Percentiles rank a stretch among this genome's conserved stretches.
Evolutionary conservation across 2,797 vertebrate species (phyloP).

Genomic region (Gambelia wislizenii): DNA sequence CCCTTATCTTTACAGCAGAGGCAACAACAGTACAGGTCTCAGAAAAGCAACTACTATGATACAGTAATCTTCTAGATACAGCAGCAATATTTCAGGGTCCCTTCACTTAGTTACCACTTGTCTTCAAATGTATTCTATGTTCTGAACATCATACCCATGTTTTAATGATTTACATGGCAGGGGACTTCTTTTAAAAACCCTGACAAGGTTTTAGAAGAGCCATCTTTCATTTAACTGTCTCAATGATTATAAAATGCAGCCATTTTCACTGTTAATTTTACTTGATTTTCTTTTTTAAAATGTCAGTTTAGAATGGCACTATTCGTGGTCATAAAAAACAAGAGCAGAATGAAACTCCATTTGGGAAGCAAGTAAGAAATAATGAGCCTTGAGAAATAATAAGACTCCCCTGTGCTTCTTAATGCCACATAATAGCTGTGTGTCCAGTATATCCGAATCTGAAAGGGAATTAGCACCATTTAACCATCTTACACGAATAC

Average conservation of each 20-base stretch:
- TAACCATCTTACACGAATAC: conserved; percentile 61
- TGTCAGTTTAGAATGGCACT: conserved; percentile 62
- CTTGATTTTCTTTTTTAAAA: conserved; percentile 12
- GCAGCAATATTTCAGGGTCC: conserved; percentile 19
- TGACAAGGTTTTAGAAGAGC: neutral
- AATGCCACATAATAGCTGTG: conserved; percentile 77
- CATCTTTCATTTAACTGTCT: conserved; percentile 47
- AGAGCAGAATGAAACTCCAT: conserved; percentile 52
- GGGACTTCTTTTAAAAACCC: neutral
- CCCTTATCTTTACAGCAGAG: conserved; percentile 38
- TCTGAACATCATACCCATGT: neutral
- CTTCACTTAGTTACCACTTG: conserved; percentile 42
- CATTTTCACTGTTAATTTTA: conserved; percentile 41
- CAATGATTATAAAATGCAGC: conserved; percentile 39
- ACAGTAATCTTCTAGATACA: conserved; percentile 37
- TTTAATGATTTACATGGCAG: neutral
- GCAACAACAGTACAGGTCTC: conserved; percentile 28
- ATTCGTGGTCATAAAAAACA: conserved; percentile 51
- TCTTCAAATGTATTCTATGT: conserved; percentile 49
- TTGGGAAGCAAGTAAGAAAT: conserved; percentile 57
- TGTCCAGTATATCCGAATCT: conserved; percentile 70
- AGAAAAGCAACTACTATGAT: conserved; percentile 10
- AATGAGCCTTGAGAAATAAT: conserved; percentile 72
- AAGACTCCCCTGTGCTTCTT: conserved; percentile 83
- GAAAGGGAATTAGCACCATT: conserved; percentile 86